Conservation (phyloP, 2,888 invertebrate genomes). For the Chrysopilus asiliformis region DNA sequence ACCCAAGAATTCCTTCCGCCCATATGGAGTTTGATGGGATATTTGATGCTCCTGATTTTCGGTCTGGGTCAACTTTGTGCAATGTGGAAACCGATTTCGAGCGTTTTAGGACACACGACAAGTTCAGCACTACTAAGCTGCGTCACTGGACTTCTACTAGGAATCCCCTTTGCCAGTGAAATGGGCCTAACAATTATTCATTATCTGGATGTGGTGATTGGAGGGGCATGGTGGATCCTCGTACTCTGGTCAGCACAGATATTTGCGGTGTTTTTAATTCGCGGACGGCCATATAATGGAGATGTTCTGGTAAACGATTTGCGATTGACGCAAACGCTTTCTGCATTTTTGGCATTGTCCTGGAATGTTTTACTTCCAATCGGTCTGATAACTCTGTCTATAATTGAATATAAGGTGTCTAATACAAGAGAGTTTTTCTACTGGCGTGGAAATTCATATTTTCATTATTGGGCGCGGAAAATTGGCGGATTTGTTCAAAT, state of each 20-base stretch:
- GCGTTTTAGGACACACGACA: slow-evolving; percentile 59
- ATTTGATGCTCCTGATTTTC: slow-evolving; percentile 70
- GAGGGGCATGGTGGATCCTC: slow-evolving; percentile 80
- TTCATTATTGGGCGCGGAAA: slow-evolving; percentile 68
- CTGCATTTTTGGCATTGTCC: slow-evolving; percentile 58
- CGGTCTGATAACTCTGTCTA: slow-evolving; percentile 57
- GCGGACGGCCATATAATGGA: slow-evolving; percentile 75
- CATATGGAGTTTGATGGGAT: slow-evolving; percentile 79
- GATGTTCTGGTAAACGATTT: slow-evolving; percentile 34
- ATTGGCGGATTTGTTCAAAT: slow-evolving; percentile 65
- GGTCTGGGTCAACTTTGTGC: slow-evolving; percentile 80
- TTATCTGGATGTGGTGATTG: slow-evolving; percentile 70
- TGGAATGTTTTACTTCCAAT: slow-evolving; percentile 84
- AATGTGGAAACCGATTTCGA: slow-evolving; percentile 83
- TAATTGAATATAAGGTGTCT: slow-evolving; percentile 59
- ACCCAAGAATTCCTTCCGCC: slow-evolving; percentile 66
- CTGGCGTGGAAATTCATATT: slow-evolving; percentile 58
- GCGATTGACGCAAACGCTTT: slow-evolving; percentile 41
- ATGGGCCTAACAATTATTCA: slow-evolving; percentile 70
- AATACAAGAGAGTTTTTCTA: slow-evolving; percentile 52
- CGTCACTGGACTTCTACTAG: slow-evolving; percentile 64
- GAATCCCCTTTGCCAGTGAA: slow-evolving; percentile 79
- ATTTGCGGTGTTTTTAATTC: slow-evolving; percentile 71
- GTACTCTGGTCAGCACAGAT: slow-evolving; percentile 62
- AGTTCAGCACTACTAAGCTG: slow-evolving; percentile 66